Percentiles rank a stretch among this genome's conserved stretches.
Conservation (phyloP, 2,797 vertebrate genomes). For the Oceanodroma leucorhoa region DNA sequence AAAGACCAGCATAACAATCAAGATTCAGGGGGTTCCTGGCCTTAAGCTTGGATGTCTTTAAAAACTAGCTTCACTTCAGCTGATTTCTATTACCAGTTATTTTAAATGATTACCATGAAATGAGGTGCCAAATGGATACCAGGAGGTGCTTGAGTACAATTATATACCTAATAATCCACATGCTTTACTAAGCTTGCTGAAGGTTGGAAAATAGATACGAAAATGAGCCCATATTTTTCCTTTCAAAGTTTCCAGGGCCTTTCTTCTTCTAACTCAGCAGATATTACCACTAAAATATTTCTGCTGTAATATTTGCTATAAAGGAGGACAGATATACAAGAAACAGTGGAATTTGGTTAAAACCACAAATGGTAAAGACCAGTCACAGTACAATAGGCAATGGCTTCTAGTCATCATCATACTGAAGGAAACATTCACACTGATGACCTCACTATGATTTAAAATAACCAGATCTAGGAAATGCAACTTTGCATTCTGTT, state of each 20-base stretch:
- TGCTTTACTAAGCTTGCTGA: not conserved
- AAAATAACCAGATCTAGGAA: constrained; percentile 23
- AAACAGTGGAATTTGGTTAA: not conserved
- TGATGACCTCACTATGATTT: not conserved
- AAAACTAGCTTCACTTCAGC: not conserved
- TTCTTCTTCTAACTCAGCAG: not conserved
- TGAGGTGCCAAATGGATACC: constrained; percentile 34
- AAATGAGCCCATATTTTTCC: constrained; percentile 8
- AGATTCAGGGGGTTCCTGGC: not conserved
- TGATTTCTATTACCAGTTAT: constrained; percentile 42
- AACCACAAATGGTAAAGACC: not conserved
- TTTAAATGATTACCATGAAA: constrained; percentile 15
- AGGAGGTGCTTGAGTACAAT: constrained; percentile 1
- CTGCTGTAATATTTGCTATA: not conserved
- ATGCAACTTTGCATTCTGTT: constrained; percentile 19
- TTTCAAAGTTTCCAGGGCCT: not conserved
- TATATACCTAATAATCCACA: constrained; percentile 14
- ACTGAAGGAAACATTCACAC: not conserved
- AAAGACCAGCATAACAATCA: not conserved
- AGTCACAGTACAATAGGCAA: not conserved
- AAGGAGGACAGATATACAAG: not conserved
- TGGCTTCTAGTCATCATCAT: not conserved
- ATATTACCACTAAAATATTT: not conserved
- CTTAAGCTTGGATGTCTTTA: not conserved
- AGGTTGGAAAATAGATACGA: not conserved